A percentile compares a stretch with the other conserved stretches of the same genome.
phyloP scores from a whole-genome alignment of 2,797 vertebrate genomes.

The Falco concolor region DNA sequence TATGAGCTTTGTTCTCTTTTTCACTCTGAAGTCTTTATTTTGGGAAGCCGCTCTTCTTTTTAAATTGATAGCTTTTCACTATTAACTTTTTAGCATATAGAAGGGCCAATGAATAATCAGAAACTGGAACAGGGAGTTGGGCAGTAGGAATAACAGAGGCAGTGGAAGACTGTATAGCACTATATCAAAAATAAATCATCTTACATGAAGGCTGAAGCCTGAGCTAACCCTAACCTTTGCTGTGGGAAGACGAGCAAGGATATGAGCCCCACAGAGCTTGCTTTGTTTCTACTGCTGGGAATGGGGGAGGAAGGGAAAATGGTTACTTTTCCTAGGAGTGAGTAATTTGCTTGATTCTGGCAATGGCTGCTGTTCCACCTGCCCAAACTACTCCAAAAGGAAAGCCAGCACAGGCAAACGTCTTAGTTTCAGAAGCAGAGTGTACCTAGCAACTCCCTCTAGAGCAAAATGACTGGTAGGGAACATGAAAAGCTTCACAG shows the following conservation, averaged over 20 bases:
- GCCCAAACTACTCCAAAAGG: background rate
- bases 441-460: background rate
- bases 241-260: background rate
- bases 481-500: background rate
- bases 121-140: background rate
- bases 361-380: background rate
- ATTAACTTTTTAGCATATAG: background rate
- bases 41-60: background rate
- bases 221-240: rapidly evolving
- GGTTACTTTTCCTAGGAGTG: background rate
- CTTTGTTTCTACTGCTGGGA: background rate
- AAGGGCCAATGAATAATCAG: background rate
- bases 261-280: background rate
- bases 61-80: background rate
- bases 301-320: background rate
- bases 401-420: background rate
- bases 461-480: background rate
- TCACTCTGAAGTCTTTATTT: background rate
- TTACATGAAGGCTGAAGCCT: background rate
- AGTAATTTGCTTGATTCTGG: background rate
- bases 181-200: background rate
- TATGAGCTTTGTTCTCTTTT: background rate
- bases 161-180: background rate
- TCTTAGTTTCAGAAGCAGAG: background rate
- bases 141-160: background rate